Base-by-base conservation (phyloP, 2,113 vertebrate species). In the Butorides virescens region DNA sequence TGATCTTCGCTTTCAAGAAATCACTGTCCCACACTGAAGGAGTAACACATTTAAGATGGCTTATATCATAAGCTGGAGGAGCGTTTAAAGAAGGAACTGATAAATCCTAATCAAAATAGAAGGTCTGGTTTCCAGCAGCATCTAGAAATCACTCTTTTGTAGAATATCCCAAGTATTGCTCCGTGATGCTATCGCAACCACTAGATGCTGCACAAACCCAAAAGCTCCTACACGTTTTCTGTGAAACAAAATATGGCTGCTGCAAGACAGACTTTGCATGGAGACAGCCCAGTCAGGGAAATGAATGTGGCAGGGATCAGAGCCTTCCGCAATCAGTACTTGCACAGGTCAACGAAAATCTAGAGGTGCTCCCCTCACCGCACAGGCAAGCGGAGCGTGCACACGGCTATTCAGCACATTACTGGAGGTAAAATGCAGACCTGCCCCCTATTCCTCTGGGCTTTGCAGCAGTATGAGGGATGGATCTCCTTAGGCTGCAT, bases 31-130 rank as follows among this genome's bases (percentile, higher is more conserved):
- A 37, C 13, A 25, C 5, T 30, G 42, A 39, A 46, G 19, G n/a
- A 77, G 53, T 5, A 77, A 37, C 10, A 14, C 15, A 29, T 90
- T n/a, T n/a, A 71, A 50, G 21, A 62, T 53, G 26, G 30, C 1
- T 39, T n/a, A 4, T 37, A 19, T 19, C 63, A 50, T 22, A 62
- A 76, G 15, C 20, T 47, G 25, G 21, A 86, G 71, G 17, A 71
- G 4, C 0, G 0, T 59, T 5, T 20, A 36, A n/a, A 80, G 29
- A 77, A 12, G 15, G 7, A 55, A 32, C 32, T 32, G 37, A 49
- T 10, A 67, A 91, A 47, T 75, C 19, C 56, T 46, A 32, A 10
- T 75, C 27, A 47, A 84, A 55, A 63, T 30, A 39, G 7, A 5
- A 59, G 73, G 7, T 14, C 29, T 47, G 14, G 8, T 86, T 94